Conservation (phyloP, 2,888 invertebrate species). For the Chrysolina oricalcia region DNA sequence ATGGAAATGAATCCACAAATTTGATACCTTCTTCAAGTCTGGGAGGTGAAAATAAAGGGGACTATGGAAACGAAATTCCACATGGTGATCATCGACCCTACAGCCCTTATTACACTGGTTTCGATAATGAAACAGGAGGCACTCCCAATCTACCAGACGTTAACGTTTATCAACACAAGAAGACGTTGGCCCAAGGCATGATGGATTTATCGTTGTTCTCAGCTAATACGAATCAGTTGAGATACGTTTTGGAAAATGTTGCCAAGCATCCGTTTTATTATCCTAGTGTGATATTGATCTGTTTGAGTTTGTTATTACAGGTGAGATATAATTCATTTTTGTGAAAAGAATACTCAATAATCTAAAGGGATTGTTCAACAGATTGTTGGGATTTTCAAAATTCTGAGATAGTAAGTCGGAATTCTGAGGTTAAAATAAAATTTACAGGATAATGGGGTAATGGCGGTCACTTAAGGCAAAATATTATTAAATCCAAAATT, state of each 20-base stretch:
- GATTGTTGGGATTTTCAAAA: too few relatives aligned
- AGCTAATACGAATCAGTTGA: slow-evolving; percentile 91
- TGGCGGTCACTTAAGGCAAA: too few relatives aligned
- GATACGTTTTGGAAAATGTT: slow-evolving; percentile 86
- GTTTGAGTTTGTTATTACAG: slow-evolving; percentile 85
- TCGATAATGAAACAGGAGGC: slow-evolving; percentile 61
- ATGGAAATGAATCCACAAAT: not conserved
- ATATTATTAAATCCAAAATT: too few relatives aligned
- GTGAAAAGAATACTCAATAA: too few relatives aligned
- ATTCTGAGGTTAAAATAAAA: too few relatives aligned
- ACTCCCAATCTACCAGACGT: slow-evolving; percentile 77
- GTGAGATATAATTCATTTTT: slow-evolving; percentile 71
- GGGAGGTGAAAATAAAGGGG: slow-evolving; percentile 10
- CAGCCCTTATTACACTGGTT: slow-evolving; percentile 34
- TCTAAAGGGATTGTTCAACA: too few relatives aligned
- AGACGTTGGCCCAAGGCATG: slow-evolving; percentile 93
- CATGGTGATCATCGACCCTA: not conserved
- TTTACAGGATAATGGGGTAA: too few relatives aligned
- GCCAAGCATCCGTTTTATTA: slow-evolving; percentile 83
- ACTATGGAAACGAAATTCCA: not conserved
- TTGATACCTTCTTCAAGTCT: slow-evolving; percentile 3
- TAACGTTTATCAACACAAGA: slow-evolving; percentile 92
- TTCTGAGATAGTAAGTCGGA: too few relatives aligned
- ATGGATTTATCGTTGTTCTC: slow-evolving; percentile 92
- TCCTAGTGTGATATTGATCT: slow-evolving; percentile 83